These are phyloP conservation scores for Smittia aterrima DNA, from an alignment of 2,888 invertebrate species.

Conservation along the genomic window DNA sequence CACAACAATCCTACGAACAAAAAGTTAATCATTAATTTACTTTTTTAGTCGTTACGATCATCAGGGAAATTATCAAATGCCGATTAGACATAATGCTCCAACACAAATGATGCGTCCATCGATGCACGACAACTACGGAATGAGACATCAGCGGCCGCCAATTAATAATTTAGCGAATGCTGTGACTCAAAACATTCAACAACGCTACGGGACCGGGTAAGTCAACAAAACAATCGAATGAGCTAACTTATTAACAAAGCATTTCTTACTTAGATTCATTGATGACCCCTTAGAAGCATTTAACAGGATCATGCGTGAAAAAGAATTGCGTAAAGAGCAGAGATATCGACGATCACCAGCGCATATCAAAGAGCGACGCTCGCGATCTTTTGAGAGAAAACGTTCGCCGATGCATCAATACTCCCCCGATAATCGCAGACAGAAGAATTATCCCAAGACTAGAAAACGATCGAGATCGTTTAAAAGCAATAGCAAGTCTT, in stretches of 20 bases:
- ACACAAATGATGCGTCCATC: constrained; percentile 42
- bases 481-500: constrained; percentile 48
- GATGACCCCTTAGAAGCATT: constrained; percentile 86
- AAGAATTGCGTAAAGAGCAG: constrained; percentile 61
- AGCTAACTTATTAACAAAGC: background rate
- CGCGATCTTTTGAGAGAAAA: constrained; percentile 49
- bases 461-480: constrained; percentile 52
- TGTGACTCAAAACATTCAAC: constrained; percentile 51
- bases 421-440: constrained; percentile 47
- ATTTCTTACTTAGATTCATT: constrained; percentile 60
- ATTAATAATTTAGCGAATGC: constrained; percentile 47
- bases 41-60: constrained; percentile 50
- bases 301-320: constrained; percentile 80
- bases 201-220: constrained; percentile 49
- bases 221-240: constrained; percentile 19
- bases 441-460: constrained; percentile 48
- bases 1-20: too few relatives aligned
- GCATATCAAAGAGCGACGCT: constrained; percentile 53
- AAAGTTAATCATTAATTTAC: too few relatives aligned
- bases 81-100: constrained; percentile 37
- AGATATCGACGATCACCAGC: constrained; percentile 56
- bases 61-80: background rate
- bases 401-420: constrained; percentile 40
- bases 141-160: constrained; percentile 44
- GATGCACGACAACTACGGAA: constrained; percentile 43